Evolutionary conservation across 2,797 vertebrate genomes (phyloP).

Genomic region (Siniperca obscura): DNA sequence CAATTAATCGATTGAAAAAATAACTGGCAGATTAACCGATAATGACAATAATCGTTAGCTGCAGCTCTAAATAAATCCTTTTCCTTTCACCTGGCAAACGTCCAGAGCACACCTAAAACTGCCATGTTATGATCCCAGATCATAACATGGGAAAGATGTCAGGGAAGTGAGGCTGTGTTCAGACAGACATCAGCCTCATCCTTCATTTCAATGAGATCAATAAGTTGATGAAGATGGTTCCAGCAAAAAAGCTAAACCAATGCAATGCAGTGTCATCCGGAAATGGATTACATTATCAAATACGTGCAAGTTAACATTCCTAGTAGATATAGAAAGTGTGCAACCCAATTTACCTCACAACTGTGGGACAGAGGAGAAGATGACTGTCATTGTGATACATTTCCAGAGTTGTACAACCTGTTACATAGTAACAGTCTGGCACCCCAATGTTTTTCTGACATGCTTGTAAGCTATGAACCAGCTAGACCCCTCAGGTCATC

Average conservation of each 20-base stretch:
- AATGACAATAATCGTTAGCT: background rate
- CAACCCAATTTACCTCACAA: background rate
- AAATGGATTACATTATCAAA: background rate
- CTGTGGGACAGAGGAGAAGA: background rate
- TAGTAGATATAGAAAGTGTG: background rate
- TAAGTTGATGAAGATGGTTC: background rate
- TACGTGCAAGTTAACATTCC: background rate
- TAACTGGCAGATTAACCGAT: background rate
- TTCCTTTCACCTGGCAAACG: no score
- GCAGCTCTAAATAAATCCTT: background rate
- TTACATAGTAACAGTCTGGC: no score
- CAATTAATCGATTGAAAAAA: background rate
- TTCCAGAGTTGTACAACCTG: slow-evolving; percentile 18
- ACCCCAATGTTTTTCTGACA: no score
- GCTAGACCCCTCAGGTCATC: no score
- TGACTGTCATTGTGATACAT: background rate
- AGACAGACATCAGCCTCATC: background rate
- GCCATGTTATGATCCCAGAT: no score
- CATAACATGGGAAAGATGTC: background rate
- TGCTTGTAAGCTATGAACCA: no score
- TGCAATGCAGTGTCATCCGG: no score
- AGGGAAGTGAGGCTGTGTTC: background rate
- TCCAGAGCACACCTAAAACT: background rate
- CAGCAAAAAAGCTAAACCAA: background rate
- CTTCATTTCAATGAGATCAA: no score